Evolutionary conservation across 1,140 invertebrate species (phyloP), one percentile per base, ranked within the genome.

Genomic region (Monomorium pharaonis): DNA sequence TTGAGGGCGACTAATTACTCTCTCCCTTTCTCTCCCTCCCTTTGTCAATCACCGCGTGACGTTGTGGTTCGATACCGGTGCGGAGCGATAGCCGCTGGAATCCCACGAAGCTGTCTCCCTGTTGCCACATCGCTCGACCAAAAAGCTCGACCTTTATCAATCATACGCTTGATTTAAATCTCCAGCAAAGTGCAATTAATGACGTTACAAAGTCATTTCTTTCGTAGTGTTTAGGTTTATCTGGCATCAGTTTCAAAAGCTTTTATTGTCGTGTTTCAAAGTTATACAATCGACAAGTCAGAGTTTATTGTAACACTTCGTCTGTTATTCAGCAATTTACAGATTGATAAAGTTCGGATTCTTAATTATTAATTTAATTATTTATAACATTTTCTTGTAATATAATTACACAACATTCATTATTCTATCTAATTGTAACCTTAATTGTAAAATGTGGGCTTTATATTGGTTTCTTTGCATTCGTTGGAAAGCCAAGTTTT

Each of bases 11-110:
- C 88, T 89, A 89, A 87, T 89, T 89, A 86, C 78, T 89, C 49
- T 44, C 67, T 74, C 37, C 27, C 51, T 72, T 33, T 58, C 51
- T 72, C 76, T 67, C 67, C 27, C 27, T 72, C 72, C 80, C 88
- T 86, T 89, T 89, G 78, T 81, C 88, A 86, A 72, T 87, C 88
- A 86, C 74, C 67, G 18, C 77, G 85, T 67, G 69, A 86, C 63
- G 72, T 69, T 86, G 88, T 56, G 87, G 88, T 89, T 89, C 88
- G 88, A 89, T 89, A 83, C 85, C 84, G 51, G 69, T 78, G 72
- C 49, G 58, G 5, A 16, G 70, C 70, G 87, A 89, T 87, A 86
- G 84, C 76, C 81, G 58, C n/a, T 62, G 88, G 78, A 86, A 89
- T 89, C 42, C 86, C 75, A 78, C 60, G 70, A 89, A 75, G 60